Percentiles rank a stretch among this genome's conserved stretches.
These are phyloP conservation scores for Antedon mediterranea DNA, from an alignment of 53 echinoderm and acorn worm genomes.

Conservation along the genomic window DNA sequence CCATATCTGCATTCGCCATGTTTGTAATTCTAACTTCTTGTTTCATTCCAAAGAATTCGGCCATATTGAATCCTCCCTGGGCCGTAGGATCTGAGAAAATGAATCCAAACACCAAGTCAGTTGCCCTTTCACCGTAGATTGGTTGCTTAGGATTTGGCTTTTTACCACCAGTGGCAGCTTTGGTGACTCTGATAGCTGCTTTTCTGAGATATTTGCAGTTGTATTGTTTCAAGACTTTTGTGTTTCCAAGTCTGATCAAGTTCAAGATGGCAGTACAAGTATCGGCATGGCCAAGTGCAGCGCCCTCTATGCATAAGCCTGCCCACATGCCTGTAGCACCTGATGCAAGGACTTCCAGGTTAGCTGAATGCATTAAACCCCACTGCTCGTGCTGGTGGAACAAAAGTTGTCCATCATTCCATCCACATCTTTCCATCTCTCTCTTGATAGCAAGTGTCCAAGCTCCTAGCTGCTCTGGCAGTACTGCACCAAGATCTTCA, in stretches of 20 bases:
- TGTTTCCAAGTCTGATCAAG: conserved; percentile 22
- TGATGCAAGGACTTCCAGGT: conserved; percentile 13
- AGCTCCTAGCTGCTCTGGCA: conserved; percentile 24
- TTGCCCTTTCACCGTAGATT: conserved; percentile 3
- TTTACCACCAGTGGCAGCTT: conserved; percentile 10
- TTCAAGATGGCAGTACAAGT: conserved; percentile 20
- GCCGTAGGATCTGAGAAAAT: no score
- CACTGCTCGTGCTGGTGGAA: conserved; percentile 39
- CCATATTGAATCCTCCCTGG: no score
- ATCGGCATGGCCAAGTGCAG: conserved; percentile 11
- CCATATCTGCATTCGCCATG: conserved; percentile 13
- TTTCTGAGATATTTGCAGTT: conserved; percentile 30
- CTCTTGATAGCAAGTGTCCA: conserved; percentile 29
- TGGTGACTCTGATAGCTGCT: conserved; percentile 28
- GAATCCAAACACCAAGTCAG: conserved; percentile 23
- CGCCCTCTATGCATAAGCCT: conserved; percentile 5
- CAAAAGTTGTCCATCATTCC: conserved; percentile 19
- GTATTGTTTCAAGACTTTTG: conserved; percentile 6
- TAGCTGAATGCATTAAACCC: conserved; percentile 17
- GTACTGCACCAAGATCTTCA: conserved; percentile 18
- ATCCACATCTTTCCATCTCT: conserved; percentile 16
- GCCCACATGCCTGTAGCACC: conserved; percentile 27
- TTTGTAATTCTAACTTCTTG: conserved; percentile 7
- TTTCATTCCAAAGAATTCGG: conserved; percentile 23
- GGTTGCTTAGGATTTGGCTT: conserved; percentile 32